Percentiles rank a stretch among this genome's conserved stretches.
Evolutionary conservation across 2,888 invertebrate genomes (phyloP).

Genomic region (Dascillus cervinus): DNA sequence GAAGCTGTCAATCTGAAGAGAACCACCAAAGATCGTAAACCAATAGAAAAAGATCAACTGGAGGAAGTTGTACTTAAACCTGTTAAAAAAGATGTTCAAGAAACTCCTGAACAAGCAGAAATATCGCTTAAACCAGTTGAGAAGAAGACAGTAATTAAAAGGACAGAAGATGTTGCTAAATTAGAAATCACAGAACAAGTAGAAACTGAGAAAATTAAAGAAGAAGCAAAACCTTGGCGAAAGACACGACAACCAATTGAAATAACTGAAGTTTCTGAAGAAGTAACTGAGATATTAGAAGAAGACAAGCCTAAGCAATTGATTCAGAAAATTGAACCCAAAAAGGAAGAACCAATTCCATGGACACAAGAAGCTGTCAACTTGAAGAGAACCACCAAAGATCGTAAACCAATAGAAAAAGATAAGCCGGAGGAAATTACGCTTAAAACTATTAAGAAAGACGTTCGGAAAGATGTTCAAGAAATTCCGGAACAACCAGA

Average conservation of each 20-base stretch:
- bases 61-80: conserved; percentile 48
- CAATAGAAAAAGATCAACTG: conserved; percentile 31
- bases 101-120: conserved; percentile 11
- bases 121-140: background rate
- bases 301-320: conserved; percentile 9
- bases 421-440: conserved; percentile 4
- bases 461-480: background rate
- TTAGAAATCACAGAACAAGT: conserved; percentile 23
- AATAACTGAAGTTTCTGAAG: conserved; percentile 33
- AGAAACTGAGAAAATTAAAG: conserved; percentile 5
- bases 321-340: conserved; percentile 7
- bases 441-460: background rate
- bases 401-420: conserved; percentile 45
- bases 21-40: conserved; percentile 8
- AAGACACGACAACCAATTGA: conserved; percentile 47
- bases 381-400: conserved; percentile 41
- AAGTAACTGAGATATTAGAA: conserved; percentile 23
- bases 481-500: background rate
- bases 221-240: conserved; percentile 12
- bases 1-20: conserved; percentile 8
- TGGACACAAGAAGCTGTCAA: conserved; percentile 55
- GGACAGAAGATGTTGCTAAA: conserved; percentile 6
- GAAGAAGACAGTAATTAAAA: conserved; percentile 1
- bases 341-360: conserved; percentile 27
- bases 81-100: conserved; percentile 28